A percentile compares a stretch with the other conserved stretches of the same genome.
phyloP scores from a whole-genome alignment of 2,888 invertebrate species.

The Andricus curvator region DNA sequence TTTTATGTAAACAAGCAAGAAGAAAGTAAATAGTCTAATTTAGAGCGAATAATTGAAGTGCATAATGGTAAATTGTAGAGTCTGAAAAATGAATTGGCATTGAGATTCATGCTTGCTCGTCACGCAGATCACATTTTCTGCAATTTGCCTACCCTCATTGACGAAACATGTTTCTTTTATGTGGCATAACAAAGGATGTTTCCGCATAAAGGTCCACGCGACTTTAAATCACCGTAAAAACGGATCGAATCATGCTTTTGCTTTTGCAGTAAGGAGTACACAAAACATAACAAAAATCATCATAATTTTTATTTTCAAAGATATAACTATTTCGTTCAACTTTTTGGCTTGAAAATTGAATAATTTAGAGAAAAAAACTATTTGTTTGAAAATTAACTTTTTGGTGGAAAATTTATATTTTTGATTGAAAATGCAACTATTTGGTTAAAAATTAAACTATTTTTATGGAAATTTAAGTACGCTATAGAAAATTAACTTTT shows the following conservation, averaged over 20 bases:
- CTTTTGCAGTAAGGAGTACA: neutral
- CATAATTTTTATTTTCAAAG: neutral
- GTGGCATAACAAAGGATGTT: neutral
- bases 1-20: no score
- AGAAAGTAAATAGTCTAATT: no score
- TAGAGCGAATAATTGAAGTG: neutral
- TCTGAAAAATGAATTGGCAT: neutral
- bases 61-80: neutral
- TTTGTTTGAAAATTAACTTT: no score
- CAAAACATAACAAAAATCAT: neutral
- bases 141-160: slow-evolving; percentile 1
- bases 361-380: no score
- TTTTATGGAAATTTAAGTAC: no score
- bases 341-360: no score
- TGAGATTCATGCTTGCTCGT: neutral
- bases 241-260: neutral
- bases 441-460: no score
- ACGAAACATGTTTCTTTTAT: slow-evolving; percentile 1
- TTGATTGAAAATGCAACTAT: no score
- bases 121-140: neutral
- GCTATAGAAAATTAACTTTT: no score
- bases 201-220: neutral
- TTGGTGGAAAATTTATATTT: no score
- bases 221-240: neutral
- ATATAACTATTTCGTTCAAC: no score